A percentile compares a stretch with the other conserved stretches of the same genome.
Evolutionary conservation across 2,888 invertebrate genomes (phyloP).

Genomic region (Polydrusus pterygomalis): DNA sequence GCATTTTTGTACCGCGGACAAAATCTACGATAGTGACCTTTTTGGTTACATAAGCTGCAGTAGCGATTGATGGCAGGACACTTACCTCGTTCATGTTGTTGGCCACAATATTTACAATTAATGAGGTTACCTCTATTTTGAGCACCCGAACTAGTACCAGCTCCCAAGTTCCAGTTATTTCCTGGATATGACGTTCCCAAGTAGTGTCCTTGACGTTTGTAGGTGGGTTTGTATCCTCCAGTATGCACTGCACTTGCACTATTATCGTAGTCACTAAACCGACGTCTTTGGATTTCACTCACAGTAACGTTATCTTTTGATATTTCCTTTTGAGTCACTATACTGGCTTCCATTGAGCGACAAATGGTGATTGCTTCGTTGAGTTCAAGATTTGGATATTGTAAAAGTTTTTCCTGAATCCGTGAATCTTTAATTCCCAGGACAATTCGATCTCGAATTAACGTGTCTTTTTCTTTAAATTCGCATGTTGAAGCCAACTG

Average conservation of each 20-base stretch:
- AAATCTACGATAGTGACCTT: conserved; percentile 13
- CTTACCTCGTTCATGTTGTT: conserved; percentile 22
- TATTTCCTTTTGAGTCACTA: conserved; percentile 35
- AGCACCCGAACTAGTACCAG: conserved; percentile 8
- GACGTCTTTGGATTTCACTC: conserved; percentile 10
- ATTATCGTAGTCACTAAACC: neutral
- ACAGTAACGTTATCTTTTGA: conserved; percentile 12
- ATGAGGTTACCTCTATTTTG: conserved; percentile 14
- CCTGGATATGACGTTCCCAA: neutral
- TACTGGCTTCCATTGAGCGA: conserved; percentile 41
- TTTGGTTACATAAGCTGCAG: conserved; percentile 16
- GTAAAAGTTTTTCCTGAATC: conserved; percentile 50
- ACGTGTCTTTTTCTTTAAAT: conserved; percentile 50
- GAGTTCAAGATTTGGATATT: conserved; percentile 36
- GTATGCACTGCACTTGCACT: neutral
- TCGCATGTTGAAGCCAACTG: conserved; percentile 52
- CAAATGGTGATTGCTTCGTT: conserved; percentile 47
- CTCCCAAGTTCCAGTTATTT: neutral
- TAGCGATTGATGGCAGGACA: neutral
- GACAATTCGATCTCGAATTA: conserved; percentile 48
- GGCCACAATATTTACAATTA: conserved; percentile 15
- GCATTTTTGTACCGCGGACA: conserved; percentile 1
- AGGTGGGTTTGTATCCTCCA: neutral
- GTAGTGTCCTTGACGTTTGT: neutral
- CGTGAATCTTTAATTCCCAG: conserved; percentile 38